Conservation (phyloP, 2,888 invertebrate species). For the Meteorus cinctellus region DNA sequence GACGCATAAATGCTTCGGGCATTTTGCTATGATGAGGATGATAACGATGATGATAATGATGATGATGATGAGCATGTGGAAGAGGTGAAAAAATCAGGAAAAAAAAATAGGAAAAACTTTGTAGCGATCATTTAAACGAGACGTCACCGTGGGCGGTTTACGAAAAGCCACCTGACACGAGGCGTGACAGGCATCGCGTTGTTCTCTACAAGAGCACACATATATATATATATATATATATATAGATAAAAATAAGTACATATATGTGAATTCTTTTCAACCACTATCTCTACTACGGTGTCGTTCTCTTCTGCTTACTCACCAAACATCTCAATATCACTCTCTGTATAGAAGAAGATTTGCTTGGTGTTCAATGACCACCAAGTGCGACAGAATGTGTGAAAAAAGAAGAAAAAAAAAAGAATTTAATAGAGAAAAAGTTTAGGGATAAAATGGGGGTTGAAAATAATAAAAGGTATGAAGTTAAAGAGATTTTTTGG, state of each 20-base stretch:
- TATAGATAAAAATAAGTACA: conserved; percentile 20
- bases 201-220: background rate
- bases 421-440: background rate
- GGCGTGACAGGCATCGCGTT: conserved; percentile 48
- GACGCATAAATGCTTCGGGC: background rate
- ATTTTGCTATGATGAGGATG: background rate
- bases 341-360: background rate
- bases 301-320: conserved; percentile 60
- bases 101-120: background rate
- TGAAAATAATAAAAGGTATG: too few species aligned
- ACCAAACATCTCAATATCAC: conserved; percentile 64
- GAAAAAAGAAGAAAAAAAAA: background rate
- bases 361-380: conserved; percentile 34
- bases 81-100: background rate
- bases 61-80: background rate
- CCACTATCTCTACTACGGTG: conserved; percentile 49
- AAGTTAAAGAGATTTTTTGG: too few species aligned
- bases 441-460: too few species aligned
- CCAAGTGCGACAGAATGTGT: background rate
- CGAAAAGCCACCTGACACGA: conserved; percentile 61
- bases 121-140: background rate
- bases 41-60: background rate
- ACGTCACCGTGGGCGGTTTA: conserved; percentile 57
- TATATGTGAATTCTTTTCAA: conserved; percentile 28
- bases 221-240: conserved; percentile 29